Conservation (phyloP, 2,113 vertebrate genomes). For the Nycticorax nycticorax region DNA sequence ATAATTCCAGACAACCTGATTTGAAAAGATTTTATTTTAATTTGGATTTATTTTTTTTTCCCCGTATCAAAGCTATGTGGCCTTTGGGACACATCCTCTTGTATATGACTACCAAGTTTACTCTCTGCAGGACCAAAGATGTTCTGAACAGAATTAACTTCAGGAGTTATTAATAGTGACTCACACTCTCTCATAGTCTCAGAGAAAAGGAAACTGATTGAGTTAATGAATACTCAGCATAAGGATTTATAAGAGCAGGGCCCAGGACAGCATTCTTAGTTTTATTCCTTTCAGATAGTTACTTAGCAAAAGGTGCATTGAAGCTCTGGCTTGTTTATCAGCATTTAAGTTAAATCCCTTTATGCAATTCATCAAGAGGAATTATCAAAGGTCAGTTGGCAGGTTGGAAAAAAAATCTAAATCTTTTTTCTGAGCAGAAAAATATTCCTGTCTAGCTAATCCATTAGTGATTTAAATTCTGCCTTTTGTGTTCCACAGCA, state of each 20-base stretch:
- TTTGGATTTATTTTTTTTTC: background rate
- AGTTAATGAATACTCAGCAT: background rate
- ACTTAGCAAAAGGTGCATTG: background rate
- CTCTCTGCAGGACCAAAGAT: background rate
- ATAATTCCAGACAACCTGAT: background rate
- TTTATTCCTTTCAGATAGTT: background rate
- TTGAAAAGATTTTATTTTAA: background rate
- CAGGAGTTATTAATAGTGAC: background rate
- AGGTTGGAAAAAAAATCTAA: background rate
- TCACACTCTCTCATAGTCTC: background rate
- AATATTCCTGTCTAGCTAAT: background rate
- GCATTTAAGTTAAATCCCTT: conserved; percentile 16
- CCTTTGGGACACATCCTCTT: background rate
- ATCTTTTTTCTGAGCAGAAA: background rate
- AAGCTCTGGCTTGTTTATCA: background rate
- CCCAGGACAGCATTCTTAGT: background rate
- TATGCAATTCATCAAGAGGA: background rate
- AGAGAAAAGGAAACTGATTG: background rate
- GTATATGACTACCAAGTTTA: background rate
- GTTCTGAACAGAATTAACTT: background rate
- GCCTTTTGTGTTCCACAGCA: background rate
- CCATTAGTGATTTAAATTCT: background rate
- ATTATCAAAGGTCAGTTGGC: conserved; percentile 8
- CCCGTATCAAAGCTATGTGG: background rate
- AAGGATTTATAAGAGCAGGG: background rate